These are phyloP conservation scores for Drosophila anomalata DNA, from an alignment of 2,888 invertebrate species.

Conservation along the genomic window DNA sequence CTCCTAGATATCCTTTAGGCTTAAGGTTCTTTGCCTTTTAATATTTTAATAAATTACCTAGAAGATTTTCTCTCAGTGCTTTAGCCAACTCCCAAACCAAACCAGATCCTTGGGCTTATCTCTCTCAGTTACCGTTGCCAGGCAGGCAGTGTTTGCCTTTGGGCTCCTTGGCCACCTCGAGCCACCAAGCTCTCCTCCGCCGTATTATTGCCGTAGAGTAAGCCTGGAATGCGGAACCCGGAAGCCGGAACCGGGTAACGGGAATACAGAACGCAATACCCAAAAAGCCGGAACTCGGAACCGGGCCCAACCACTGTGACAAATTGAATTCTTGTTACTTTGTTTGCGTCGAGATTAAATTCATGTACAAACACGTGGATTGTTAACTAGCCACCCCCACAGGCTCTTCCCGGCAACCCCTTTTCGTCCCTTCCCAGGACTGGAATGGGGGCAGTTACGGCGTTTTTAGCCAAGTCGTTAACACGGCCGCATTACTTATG, in stretches of 20 bases:
- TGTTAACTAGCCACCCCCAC: slow-evolving; percentile 49
- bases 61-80: slow-evolving; percentile 7
- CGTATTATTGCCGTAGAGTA: neutral
- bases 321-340: slow-evolving; percentile 81
- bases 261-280: neutral
- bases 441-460: neutral
- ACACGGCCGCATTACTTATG: slow-evolving; percentile 56
- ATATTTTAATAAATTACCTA: neutral
- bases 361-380: slow-evolving; percentile 65
- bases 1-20: too few relatives aligned
- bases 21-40: too few relatives aligned
- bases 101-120: slow-evolving; percentile 26
- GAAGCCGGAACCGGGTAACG: neutral
- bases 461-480: slow-evolving; percentile 28
- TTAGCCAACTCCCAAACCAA: neutral
- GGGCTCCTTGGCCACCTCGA: slow-evolving; percentile 27
- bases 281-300: slow-evolving; percentile 16
- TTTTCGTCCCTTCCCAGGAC: too few relatives aligned
- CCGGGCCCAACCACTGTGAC: slow-evolving; percentile 72
- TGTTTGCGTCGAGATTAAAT: slow-evolving; percentile 77
- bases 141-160: slow-evolving; percentile 31
- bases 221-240: too few relatives aligned
- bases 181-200: neutral
- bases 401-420: slow-evolving; percentile 28
- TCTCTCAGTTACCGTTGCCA: slow-evolving; percentile 25